Conservation (phyloP, 2,113 vertebrate species). For the Bettongia penicillata region DNA sequence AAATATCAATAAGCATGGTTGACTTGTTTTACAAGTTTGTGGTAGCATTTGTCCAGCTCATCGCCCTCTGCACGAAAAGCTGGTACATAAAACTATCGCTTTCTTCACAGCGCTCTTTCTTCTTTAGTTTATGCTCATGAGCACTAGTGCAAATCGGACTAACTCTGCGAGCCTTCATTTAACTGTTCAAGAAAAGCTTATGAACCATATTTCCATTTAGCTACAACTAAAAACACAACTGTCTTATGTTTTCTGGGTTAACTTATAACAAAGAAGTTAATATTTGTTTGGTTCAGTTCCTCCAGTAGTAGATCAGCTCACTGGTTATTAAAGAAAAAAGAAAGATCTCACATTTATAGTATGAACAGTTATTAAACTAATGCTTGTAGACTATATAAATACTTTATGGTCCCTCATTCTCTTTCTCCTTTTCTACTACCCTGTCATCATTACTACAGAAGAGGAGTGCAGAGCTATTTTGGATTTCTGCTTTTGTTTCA, state of each 20-base stretch:
- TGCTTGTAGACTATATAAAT: not conserved
- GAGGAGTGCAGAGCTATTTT: not conserved
- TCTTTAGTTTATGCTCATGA: not conserved
- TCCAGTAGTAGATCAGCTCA: not conserved
- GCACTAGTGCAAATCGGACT: not conserved
- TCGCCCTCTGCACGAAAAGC: not conserved
- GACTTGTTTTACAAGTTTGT: not conserved
- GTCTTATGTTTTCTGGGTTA: not conserved
- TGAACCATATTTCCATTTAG: not conserved
- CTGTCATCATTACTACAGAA: not conserved
- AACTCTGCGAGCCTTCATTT: not conserved
- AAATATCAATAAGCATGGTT: not conserved
- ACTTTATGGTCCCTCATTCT: not conserved
- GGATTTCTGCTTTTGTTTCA: not conserved
- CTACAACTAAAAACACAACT: not conserved
- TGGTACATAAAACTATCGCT: not conserved
- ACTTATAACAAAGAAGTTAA: not conserved
- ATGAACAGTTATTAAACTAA: not conserved
- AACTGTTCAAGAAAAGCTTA: not conserved
- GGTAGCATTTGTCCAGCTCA: not conserved
- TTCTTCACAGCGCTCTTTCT: not conserved
- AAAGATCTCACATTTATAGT: not conserved
- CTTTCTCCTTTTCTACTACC: not conserved
- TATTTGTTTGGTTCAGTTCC: not conserved
- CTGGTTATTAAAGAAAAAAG: not conserved